Conservation (phyloP, 2,888 invertebrate species). For the Agrotis puta region DNA sequence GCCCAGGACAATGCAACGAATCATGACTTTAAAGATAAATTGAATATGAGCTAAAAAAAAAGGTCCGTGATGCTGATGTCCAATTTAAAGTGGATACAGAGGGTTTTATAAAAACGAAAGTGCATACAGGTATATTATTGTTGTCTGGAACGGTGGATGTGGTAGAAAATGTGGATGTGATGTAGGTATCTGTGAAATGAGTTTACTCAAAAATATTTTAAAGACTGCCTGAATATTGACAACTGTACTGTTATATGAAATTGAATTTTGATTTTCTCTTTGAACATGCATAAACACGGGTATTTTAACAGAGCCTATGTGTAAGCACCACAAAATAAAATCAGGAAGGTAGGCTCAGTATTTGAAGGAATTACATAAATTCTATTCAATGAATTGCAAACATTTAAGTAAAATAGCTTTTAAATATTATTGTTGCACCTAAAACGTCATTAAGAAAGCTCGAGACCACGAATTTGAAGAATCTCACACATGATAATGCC, state of each 20-base stretch:
- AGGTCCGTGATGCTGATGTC: slow-evolving; percentile 78
- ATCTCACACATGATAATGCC: slow-evolving; percentile 54
- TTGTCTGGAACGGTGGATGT: slow-evolving; percentile 58
- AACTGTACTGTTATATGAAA: too few species aligned
- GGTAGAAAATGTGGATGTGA: slow-evolving; percentile 39
- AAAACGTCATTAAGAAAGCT: too few species aligned
- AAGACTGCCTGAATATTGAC: too few species aligned
- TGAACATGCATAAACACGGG: too few species aligned
- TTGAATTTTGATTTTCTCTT: too few species aligned
- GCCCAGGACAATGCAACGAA: slow-evolving; percentile 83
- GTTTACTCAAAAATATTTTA: not conserved
- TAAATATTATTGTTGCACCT: too few species aligned
- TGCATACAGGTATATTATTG: slow-evolving; percentile 75
- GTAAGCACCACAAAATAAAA: not conserved
- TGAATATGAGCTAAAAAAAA: slow-evolving; percentile 80
- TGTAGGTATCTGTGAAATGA: slow-evolving; percentile 3
- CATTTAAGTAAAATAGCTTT: not conserved
- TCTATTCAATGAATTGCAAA: not conserved
- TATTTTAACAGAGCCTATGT: not conserved
- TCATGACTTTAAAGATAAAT: slow-evolving; percentile 87
- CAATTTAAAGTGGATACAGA: slow-evolving; percentile 80
- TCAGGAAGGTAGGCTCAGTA: not conserved
- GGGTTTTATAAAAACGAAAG: slow-evolving; percentile 84
- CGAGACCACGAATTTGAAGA: not conserved
- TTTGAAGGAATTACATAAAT: not conserved